These are phyloP conservation scores for Metopia argyrocephala DNA, from an alignment of 2,888 invertebrate genomes.

Conservation along the genomic window DNA sequence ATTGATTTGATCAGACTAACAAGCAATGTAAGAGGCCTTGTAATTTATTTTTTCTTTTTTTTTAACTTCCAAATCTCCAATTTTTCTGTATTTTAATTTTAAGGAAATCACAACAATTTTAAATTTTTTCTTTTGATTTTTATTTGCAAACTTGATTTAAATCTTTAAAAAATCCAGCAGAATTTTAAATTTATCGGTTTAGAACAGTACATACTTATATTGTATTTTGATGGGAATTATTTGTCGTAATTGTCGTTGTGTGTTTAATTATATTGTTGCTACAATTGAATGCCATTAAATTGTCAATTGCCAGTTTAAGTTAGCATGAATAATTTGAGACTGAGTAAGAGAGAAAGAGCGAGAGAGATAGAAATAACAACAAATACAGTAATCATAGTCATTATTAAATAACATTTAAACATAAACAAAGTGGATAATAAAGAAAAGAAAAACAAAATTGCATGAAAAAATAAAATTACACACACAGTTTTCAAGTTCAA, in stretches of 20 bases:
- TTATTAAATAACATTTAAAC: constrained; percentile 14
- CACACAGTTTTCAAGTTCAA: constrained; percentile 62
- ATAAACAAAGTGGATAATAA: constrained; percentile 28
- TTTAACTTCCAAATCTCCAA: no score
- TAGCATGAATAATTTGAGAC: constrained; percentile 44
- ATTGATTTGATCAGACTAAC: no score
- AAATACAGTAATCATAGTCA: constrained; percentile 9
- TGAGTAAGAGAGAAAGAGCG: not conserved
- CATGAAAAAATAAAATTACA: constrained; percentile 19
- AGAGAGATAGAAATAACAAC: not conserved
- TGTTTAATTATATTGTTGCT: constrained; percentile 52
- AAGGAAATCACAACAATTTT: no score
- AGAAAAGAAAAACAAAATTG: not conserved
- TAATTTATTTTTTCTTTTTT: no score
- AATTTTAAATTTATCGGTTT: no score
- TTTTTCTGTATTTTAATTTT: no score
- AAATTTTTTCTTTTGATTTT: no score
- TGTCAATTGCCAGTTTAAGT: constrained; percentile 63
- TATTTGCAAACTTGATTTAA: no score
- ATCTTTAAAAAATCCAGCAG: no score
- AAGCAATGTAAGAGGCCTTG: no score
- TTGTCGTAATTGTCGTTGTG: constrained; percentile 44
- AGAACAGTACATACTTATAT: no score
- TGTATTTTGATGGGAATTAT: no score
- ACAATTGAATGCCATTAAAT: constrained; percentile 63